Evolutionary conservation across 2,888 invertebrate genomes (phyloP), one percentile per base, ranked within the genome.

Genomic region (Trichacis sp.): DNA sequence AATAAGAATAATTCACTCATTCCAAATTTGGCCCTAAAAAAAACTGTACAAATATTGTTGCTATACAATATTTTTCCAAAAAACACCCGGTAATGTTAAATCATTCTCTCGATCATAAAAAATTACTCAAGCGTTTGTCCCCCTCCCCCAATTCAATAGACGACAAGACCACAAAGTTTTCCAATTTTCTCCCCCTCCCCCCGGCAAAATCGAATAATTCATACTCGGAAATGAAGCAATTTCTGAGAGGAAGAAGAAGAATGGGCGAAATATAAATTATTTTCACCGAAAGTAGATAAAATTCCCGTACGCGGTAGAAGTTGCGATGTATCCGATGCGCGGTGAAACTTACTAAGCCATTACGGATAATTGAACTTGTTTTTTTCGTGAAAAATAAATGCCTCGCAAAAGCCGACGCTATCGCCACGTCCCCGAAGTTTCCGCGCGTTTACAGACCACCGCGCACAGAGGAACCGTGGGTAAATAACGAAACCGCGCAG

Each of bases 401-500:
- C 30, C 36, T 17, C 1, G 33, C 48, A 46, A 40, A 15, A 56
- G 19, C 42, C 5, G 53, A 17, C 18, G 33, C 33, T 33, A 45
- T 54, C 47, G 24, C 40, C 14, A 53, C 45, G 56, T 59, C 50
- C 43, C 40, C 54, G 40, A 65, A 65, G 65, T 65, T 58, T 65
- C 61, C 53, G 36, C 61, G 65, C 61, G 50, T 49, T 65, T 65
- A 54, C 57, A 54, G 50, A 56, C 42, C 50, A 47, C 36, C 48
- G 60, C 54, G 57, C 62, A 56, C 52, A 62, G 59, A 65, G 65
- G 69, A 63, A 60, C 55, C 58, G 58, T 52, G 60, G 49, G 64
- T 66, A 58, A 64, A 64, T 61, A 69, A 69, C 66, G 66, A 64
- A 69, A 64, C 68, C 50, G 57, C 50, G 59, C 62, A 54, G 60